These are phyloP conservation scores for Mastomys coucha DNA, from an alignment of 2,113 vertebrate species.

Conservation along the genomic window DNA sequence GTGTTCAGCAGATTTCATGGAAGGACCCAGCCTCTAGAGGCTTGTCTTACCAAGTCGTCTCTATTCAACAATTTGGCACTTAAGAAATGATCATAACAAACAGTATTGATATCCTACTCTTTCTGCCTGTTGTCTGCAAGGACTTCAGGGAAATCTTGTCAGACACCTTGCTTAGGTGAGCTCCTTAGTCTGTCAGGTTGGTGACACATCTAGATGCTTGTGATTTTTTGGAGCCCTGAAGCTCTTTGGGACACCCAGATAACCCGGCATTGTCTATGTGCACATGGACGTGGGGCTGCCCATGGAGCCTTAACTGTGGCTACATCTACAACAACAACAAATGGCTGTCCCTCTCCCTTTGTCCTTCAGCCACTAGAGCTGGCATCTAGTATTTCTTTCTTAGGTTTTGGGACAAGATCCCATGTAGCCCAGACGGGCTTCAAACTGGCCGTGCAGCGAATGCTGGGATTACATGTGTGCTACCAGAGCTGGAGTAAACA, in stretches of 20 bases:
- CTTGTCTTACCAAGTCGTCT: not conserved
- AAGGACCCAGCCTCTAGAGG: not conserved
- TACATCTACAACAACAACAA: not conserved
- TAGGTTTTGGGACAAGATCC: not conserved
- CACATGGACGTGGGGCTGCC: accelerated
- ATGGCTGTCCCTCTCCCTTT: not conserved
- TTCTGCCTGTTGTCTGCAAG: not conserved
- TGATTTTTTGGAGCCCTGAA: not conserved
- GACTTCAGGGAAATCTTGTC: not conserved
- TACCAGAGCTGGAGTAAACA: not conserved
- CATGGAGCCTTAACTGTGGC: not conserved
- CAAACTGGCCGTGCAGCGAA: no score
- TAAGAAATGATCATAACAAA: not conserved
- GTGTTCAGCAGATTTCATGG: not conserved
- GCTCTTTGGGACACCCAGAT: not conserved
- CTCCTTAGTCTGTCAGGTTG: not conserved
- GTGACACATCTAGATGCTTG: not conserved
- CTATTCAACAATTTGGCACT: not conserved
- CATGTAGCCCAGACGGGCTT: not conserved
- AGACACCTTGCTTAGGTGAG: not conserved
- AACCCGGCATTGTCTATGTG: not conserved
- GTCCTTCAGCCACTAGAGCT: not conserved
- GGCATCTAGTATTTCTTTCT: not conserved
- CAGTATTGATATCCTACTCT: not conserved
- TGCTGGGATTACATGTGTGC: not conserved